Base-by-base conservation (phyloP, 35 echinoderm and acorn worm species). In the Diadema setosum region DNA sequence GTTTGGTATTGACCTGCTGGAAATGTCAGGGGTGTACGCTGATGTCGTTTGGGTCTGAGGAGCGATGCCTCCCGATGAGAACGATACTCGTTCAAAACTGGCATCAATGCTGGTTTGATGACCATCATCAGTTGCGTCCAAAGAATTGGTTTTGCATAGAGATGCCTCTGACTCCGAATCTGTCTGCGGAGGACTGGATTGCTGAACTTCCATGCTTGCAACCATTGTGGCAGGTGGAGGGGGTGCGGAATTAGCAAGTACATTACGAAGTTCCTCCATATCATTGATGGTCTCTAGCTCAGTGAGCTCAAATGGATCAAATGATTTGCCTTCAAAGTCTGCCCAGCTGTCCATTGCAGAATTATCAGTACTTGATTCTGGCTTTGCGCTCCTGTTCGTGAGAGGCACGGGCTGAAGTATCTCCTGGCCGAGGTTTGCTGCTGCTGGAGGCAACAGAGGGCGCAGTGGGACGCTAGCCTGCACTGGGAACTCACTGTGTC, bases 201-300 rank as follows among this genome's bases (percentile, higher is more conserved):
- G 32, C 24, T 74, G 65, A 29, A 56, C 33, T 37, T 65, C 42
- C 45, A 26, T 18, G 6, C 36, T 52, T 3, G 39, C 5, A 16
- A 80, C 49, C n/a, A n/a, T n/a, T 3, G 15, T 30, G 55, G 46
- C 58, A 7, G 74, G 34, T 60, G 30, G n/a, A 30, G 43, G 41
- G 9, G 84, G 44, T 25, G 90, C 33, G 20, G 86, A 82, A 57
- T 85, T 87, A 8, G 56, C 91, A 5, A 94, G 85, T 16, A 95
- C 92, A 86, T 81, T 88, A 14, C 89, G 91, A 24, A 99, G 63
- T 63, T 99, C 96, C 49, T 99, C 96, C 86, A 99, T 89, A 65
- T 92, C 96, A 81, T 99, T 90, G 20, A 99, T 39, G 26, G 92
- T 99, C 81, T 99, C 85, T 36, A 99, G 80, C 70, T 99, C 96